A percentile compares a stretch with the other conserved stretches of the same genome.
phyloP scores from a whole-genome alignment of 2,888 invertebrate genomes.

The Drosophila atripex region DNA sequence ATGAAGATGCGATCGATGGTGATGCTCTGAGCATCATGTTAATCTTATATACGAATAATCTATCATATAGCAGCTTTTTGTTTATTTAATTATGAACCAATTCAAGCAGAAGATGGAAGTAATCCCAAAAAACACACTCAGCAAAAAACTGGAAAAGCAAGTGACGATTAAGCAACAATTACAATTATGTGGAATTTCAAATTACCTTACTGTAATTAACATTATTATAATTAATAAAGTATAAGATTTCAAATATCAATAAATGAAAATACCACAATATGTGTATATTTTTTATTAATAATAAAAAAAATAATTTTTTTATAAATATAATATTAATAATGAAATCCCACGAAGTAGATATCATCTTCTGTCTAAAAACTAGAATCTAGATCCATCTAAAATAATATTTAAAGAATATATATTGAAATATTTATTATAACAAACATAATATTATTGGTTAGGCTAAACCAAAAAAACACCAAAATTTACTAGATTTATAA shows the following conservation, averaged over 20 bases:
- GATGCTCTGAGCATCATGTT: constrained; percentile 72
- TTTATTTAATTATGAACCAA: constrained; percentile 54
- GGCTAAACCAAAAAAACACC: neutral
- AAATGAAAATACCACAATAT: constrained; percentile 25
- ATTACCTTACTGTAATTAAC: constrained; percentile 52
- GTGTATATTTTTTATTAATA: neutral
- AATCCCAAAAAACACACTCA: constrained; percentile 27
- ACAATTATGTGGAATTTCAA: constrained; percentile 44
- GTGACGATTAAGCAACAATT: constrained; percentile 45
- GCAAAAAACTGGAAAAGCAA: constrained; percentile 28
- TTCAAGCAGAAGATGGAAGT: constrained; percentile 19
- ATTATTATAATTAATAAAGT: constrained; percentile 49
- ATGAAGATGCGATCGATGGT: constrained; percentile 37
- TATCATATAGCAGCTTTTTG: constrained; percentile 61
- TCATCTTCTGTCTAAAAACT: too few species aligned
- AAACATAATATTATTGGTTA: neutral
- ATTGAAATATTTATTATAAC: too few species aligned
- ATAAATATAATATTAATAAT: neutral
- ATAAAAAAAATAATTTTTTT: too few species aligned
- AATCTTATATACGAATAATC: constrained; percentile 50
- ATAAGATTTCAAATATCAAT: constrained; percentile 52
- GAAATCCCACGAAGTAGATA: too few species aligned
- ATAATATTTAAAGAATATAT: neutral
- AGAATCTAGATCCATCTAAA: too few species aligned
- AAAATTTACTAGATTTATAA: neutral